A percentile compares a stretch with the other conserved stretches of the same genome.
Evolutionary conservation across 2,113 vertebrate species (phyloP).

Genomic region (Carettochelys insculpta): DNA sequence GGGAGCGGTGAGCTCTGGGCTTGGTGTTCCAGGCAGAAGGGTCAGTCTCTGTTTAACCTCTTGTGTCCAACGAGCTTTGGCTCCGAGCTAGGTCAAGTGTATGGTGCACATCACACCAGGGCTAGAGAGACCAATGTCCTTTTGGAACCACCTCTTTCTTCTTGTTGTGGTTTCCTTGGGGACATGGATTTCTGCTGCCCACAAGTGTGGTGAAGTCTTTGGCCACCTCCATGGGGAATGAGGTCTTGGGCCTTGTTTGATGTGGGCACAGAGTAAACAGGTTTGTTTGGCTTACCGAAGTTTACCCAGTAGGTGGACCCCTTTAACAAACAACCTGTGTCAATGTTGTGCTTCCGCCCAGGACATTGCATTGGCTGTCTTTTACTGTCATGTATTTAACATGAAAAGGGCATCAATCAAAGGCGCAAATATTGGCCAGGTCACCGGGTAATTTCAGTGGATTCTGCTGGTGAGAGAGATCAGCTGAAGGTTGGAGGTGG

Average conservation of each 20-base stretch:
- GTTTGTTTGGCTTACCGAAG: conserved; percentile 43
- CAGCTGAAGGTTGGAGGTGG: too few species aligned
- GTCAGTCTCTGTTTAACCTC: not conserved
- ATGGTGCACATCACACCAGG: not conserved
- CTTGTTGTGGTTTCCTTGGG: conserved; percentile 48
- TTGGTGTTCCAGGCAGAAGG: not conserved
- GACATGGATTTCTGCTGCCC: conserved; percentile 60
- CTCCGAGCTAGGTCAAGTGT: too few species aligned
- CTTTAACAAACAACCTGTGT: conserved; percentile 34
- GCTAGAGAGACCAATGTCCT: not conserved
- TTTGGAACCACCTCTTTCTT: conserved; percentile 29
- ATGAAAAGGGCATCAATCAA: not conserved
- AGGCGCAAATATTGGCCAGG: not conserved
- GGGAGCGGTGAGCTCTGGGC: not conserved
- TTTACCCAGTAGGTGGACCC: conserved; percentile 65
- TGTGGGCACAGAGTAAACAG: conserved; percentile 50
- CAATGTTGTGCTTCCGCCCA: not conserved
- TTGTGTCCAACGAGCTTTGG: not conserved
- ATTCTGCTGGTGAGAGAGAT: too few species aligned
- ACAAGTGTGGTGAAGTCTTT: conserved; percentile 36
- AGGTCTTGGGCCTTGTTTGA: conserved; percentile 38
- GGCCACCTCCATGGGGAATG: conserved; percentile 11
- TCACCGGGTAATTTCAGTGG: fast-evolving
- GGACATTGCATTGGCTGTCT: not conserved
- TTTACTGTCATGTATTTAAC: not conserved